Evolutionary conservation across 2,888 invertebrate species (phyloP).

Genomic region (Petrophora chlorosata): DNA sequence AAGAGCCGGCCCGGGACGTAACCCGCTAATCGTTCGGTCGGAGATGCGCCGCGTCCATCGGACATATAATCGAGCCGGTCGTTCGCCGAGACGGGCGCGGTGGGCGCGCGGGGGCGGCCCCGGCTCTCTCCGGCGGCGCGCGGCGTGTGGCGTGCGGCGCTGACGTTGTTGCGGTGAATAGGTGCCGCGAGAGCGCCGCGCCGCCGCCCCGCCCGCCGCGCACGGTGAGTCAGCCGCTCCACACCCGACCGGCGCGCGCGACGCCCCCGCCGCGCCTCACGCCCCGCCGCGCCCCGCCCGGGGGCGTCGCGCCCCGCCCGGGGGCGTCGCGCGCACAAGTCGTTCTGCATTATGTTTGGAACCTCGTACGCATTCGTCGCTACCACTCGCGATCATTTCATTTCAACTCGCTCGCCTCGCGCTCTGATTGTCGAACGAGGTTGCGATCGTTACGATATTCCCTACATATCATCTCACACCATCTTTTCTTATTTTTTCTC

Average conservation of each 20-base stretch:
- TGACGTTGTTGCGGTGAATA: conserved; percentile 43
- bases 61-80: too few relatives aligned
- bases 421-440: neutral
- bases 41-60: too few relatives aligned
- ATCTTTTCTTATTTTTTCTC: too few relatives aligned
- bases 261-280: neutral
- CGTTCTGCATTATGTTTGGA: neutral
- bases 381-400: neutral
- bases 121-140: neutral
- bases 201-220: conserved; percentile 26
- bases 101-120: neutral
- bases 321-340: conserved; percentile 4
- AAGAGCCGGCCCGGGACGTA: too few relatives aligned
- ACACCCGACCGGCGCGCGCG: neutral
- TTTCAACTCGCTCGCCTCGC: neutral
- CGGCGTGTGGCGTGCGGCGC: conserved; percentile 9
- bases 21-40: too few relatives aligned
- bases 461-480: neutral
- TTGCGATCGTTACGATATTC: neutral
- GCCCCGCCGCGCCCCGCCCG: neutral
- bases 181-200: conserved; percentile 36
- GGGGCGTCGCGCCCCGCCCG: neutral
- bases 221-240: conserved; percentile 36
- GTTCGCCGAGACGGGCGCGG: neutral
- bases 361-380: neutral